These are phyloP conservation scores for Amphiura filiformis DNA, from an alignment of 35 echinoderm and acorn worm genomes.

Conservation along the genomic window DNA sequence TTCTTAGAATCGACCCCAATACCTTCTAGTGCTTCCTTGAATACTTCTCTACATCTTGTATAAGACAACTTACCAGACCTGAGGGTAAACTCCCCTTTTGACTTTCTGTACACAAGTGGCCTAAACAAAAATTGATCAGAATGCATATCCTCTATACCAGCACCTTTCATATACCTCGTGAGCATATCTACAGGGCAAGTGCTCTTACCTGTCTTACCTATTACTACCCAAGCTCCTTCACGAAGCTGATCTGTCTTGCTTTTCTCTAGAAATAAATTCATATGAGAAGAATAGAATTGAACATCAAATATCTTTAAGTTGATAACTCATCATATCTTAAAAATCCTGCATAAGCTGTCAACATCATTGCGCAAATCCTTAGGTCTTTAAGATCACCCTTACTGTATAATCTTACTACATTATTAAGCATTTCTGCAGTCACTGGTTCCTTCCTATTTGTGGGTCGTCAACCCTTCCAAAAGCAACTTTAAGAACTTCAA, in stretches of 20 bases:
- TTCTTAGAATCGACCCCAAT: neutral
- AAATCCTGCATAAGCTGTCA: constrained; percentile 12
- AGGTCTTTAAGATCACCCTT: neutral
- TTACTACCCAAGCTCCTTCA: constrained; percentile 25
- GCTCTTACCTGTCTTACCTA: neutral
- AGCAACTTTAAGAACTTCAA: neutral
- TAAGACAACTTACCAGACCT: constrained; percentile 38
- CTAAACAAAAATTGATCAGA: constrained; percentile 15
- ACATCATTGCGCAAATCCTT: constrained; percentile 6
- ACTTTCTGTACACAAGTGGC: neutral
- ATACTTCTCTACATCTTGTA: constrained; percentile 47
- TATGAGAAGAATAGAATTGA: neutral
- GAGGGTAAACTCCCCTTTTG: neutral
- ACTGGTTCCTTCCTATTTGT: constrained; percentile 18
- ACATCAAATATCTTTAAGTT: constrained; percentile 14
- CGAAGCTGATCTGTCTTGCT: constrained; percentile 36
- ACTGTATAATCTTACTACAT: too few species aligned
- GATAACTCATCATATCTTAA: neutral
- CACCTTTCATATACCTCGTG: neutral
- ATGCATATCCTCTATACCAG: neutral
- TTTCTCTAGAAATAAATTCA: neutral
- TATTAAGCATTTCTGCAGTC: neutral
- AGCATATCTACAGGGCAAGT: constrained; percentile 22
- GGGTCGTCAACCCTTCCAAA: constrained; percentile 13
- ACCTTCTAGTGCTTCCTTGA: constrained; percentile 11